Percentiles rank a stretch among this genome's conserved stretches.
phyloP scores from a whole-genome alignment of 2,888 invertebrate genomes.

The Oegoconia quadripuncta region DNA sequence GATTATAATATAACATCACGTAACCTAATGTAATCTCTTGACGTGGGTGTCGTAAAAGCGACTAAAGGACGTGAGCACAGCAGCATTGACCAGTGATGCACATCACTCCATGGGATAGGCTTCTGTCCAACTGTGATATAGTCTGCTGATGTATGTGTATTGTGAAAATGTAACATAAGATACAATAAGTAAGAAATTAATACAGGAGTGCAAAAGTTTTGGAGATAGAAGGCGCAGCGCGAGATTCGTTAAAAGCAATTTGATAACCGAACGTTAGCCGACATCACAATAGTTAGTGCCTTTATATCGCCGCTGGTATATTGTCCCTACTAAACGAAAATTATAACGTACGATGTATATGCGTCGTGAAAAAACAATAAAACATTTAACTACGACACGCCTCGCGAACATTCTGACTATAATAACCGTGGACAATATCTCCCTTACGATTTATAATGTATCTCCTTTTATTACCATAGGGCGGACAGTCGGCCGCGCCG shows the following conservation, averaged over 20 bases:
- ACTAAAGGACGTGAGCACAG: no score
- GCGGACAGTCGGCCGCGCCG: conserved; percentile 21
- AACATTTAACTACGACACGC: conserved; percentile 67
- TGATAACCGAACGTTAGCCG: background rate
- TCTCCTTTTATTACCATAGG: conserved; percentile 66
- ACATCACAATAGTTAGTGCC: conserved; percentile 1
- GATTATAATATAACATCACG: no score
- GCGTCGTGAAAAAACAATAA: conserved; percentile 66
- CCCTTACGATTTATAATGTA: conserved; percentile 69
- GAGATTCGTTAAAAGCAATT: background rate
- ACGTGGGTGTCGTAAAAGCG: no score
- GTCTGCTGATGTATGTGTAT: no score
- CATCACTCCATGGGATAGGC: no score
- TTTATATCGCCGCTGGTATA: conserved; percentile 1
- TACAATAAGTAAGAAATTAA: no score
- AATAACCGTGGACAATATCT: conserved; percentile 58
- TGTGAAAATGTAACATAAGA: no score
- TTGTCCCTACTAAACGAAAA: conserved; percentile 37
- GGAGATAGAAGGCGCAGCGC: background rate
- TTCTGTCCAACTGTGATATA: no score
- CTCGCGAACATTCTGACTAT: conserved; percentile 51
- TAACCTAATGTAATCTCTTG: no score
- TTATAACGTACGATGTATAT: conserved; percentile 59
- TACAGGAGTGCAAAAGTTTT: no score
- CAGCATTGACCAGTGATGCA: no score